These are phyloP conservation scores for Nephrotoma flavescens DNA, from an alignment of 2,888 invertebrate species.

Conservation along the genomic window DNA sequence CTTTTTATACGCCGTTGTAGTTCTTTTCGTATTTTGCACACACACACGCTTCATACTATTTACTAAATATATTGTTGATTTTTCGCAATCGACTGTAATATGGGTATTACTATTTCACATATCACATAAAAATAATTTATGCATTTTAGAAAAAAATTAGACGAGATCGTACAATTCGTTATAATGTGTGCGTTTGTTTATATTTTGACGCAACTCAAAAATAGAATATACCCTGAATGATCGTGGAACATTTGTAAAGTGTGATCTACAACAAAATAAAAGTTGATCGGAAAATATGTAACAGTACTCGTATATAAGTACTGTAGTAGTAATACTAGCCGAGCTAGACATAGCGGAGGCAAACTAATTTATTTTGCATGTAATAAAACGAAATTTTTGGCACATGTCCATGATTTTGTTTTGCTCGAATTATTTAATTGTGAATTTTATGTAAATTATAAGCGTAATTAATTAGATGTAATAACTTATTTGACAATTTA, in stretches of 20 bases:
- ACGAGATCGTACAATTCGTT: background rate
- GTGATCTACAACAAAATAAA: background rate
- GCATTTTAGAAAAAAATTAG: background rate
- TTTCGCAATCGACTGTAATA: slow-evolving; percentile 1
- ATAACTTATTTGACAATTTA: too few species aligned
- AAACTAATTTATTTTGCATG: background rate
- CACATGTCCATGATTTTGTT: background rate
- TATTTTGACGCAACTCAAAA: background rate
- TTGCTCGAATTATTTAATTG: too few species aligned
- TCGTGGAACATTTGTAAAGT: background rate
- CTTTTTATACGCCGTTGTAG: background rate
- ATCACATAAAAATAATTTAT: background rate
- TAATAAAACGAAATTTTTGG: background rate
- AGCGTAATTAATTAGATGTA: too few species aligned
- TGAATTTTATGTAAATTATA: too few species aligned
- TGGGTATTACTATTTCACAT: background rate
- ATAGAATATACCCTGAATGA: background rate
- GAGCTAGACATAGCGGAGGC: background rate
- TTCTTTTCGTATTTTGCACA: background rate
- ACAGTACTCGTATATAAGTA: background rate
- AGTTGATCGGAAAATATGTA: background rate
- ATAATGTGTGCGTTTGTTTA: background rate
- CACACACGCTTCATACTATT: background rate
- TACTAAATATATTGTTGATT: background rate
- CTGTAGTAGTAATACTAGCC: background rate